Evolutionary conservation across 2,888 invertebrate genomes (phyloP).

Genomic region (Nomada hirtipes): DNA sequence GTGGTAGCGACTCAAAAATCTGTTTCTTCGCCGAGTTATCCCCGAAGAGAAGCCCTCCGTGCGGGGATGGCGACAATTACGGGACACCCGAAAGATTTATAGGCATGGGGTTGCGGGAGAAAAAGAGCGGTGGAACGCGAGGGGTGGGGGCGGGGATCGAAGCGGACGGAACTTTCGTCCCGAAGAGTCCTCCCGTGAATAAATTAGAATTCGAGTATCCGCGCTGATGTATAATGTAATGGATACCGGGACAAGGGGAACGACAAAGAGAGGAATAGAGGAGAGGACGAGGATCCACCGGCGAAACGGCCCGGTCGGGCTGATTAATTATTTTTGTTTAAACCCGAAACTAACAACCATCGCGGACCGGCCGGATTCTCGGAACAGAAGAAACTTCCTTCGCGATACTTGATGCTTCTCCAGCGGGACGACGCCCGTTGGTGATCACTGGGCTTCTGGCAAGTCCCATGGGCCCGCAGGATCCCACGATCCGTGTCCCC

Average conservation of each 20-base stretch:
- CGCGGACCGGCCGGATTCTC: conserved; percentile 74
- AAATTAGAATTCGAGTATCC: conserved; percentile 83
- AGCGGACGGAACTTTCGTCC: conserved; percentile 70
- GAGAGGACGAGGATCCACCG: conserved; percentile 61
- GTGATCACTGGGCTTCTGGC: conserved; percentile 51
- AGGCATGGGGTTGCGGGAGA: conserved; percentile 60
- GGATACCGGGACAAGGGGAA: conserved; percentile 70
- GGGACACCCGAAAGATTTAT: conserved; percentile 77
- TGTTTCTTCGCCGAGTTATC: conserved; percentile 45
- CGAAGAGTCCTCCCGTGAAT: conserved; percentile 78
- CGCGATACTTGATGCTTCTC: conserved; percentile 75
- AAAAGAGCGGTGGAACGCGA: conserved; percentile 57
- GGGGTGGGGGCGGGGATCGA: conserved; percentile 51
- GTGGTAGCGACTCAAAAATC: conserved; percentile 52
- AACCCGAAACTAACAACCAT: conserved; percentile 80
- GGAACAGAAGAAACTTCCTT: conserved; percentile 75
- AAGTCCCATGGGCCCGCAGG: conserved; percentile 29
- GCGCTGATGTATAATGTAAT: conserved; percentile 83
- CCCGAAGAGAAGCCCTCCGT: conserved; percentile 38
- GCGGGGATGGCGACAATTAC: conserved; percentile 77
- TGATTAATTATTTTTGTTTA: conserved; percentile 83
- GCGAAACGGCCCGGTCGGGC: conserved; percentile 69
- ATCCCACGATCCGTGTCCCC: conserved; percentile 57
- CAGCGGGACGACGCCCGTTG: conserved; percentile 46
- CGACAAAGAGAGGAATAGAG: conserved; percentile 32